Base-by-base conservation (phyloP, 2,888 invertebrate genomes). In the Rhagonycha lutea region DNA sequence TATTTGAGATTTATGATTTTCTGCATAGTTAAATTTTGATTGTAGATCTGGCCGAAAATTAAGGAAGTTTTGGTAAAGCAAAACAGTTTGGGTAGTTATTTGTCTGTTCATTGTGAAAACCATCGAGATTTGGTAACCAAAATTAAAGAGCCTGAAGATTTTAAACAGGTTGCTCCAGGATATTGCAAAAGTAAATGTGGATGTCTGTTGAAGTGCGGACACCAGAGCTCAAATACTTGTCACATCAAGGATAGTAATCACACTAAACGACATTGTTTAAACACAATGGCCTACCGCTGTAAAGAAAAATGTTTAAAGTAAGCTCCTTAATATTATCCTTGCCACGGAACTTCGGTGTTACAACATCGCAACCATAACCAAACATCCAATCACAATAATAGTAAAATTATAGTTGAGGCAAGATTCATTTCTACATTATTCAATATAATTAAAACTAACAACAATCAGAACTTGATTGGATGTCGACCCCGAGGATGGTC, bases 201-300 rank as follows among this genome's bases (percentile, higher is more conserved):
- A 29, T n/a, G 12, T n/a, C 11, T 71, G 14, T 84, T 92, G 65
- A 73, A 80, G 0, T 95, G 94, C 83, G 92, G 91, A 0, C 94
- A 95, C 84, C 82, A 79, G 3, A 95, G 94, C 85, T 85, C 85
- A 1, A 86, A 87, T 47, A 81, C 89, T 12, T 94, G 94, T 82
- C 94, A 94, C 82, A 86, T 89, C 1, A 86, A 87, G 69, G 92
- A 93, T 80, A 85, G 88, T 23, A 86, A 89, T 0, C 94, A 94
- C 81, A n/a, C n/a, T n/a, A n/a, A n/a, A n/a, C n/a, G n/a, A n/a
- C n/a, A n/a, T n/a, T n/a, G n/a, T n/a, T n/a, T n/a, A n/a, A n/a
- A n/a, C n/a, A n/a, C n/a, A n/a, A 23, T 70, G 1, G 67, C 80
- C 0, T 89, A 89, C 24, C 85, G 85, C 74, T 93, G 93, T 83